Conservation (phyloP, 2,888 invertebrate species). For the Drosophila maculinotata region DNA sequence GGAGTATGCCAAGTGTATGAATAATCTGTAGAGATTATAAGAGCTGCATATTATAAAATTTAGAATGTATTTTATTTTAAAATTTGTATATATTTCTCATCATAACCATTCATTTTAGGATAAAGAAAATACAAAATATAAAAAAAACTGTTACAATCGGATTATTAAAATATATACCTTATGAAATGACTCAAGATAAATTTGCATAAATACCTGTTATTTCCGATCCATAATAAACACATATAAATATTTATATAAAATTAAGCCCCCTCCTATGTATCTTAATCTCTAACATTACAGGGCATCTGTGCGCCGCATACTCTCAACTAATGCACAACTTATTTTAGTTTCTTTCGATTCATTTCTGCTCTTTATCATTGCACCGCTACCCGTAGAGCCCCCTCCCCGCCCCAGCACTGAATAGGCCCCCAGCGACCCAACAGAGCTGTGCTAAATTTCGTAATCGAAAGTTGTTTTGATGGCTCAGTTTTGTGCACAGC, state of each 20-base stretch:
- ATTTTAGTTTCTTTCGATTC: constrained; percentile 24
- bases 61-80: too few species aligned
- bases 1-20: constrained; percentile 1
- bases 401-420: neutral
- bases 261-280: neutral
- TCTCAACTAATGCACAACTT: neutral
- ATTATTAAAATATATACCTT: too few species aligned
- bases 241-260: too few species aligned
- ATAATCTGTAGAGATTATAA: too few species aligned
- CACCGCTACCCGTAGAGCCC: constrained; percentile 4
- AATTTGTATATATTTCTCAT: too few species aligned
- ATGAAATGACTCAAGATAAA: too few species aligned
- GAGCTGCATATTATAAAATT: too few species aligned
- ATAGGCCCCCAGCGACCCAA: constrained; percentile 10
- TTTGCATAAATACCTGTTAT: too few species aligned
- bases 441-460: constrained; percentile 72
- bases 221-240: too few species aligned
- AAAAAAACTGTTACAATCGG: too few species aligned
- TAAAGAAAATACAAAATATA: too few species aligned
- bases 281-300: neutral
- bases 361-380: constrained; percentile 31
- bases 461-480: constrained; percentile 80
- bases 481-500: constrained; percentile 58
- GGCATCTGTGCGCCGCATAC: constrained; percentile 6
- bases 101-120: too few species aligned